A percentile compares a stretch with the other conserved stretches of the same genome.
Evolutionary conservation across 2,797 vertebrate genomes (phyloP).

Genomic region (Pterois miles): DNA sequence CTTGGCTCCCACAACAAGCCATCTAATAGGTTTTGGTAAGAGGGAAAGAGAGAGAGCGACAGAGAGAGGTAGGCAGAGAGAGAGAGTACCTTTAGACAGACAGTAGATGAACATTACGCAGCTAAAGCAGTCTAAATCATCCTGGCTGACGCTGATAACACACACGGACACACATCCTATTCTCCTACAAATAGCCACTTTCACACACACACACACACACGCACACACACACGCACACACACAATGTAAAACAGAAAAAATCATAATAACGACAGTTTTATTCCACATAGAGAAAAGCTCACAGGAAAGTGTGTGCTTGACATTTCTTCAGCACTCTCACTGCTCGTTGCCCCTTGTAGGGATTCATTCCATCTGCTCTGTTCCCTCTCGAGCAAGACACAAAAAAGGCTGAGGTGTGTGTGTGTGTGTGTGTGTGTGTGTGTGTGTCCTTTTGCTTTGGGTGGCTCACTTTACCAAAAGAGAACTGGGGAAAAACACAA

Average conservation of each 20-base stretch:
- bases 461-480: slow-evolving; percentile 48
- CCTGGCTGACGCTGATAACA: slow-evolving; percentile 47
- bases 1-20: slow-evolving; percentile 49
- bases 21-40: slow-evolving; percentile 49
- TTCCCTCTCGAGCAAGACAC: slow-evolving; percentile 10
- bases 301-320: slow-evolving; percentile 20
- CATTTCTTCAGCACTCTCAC: slow-evolving; percentile 40
- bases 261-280: slow-evolving; percentile 11
- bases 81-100: slow-evolving; percentile 19
- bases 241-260: neutral
- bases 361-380: slow-evolving; percentile 50
- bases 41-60: slow-evolving; percentile 1
- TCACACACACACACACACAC: neutral
- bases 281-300: slow-evolving; percentile 4
- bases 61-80: neutral
- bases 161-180: neutral
- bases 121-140: slow-evolving; percentile 44
- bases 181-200: neutral
- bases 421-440: slow-evolving; percentile 16
- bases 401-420: neutral
- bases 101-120: slow-evolving; percentile 35
- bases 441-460: slow-evolving; percentile 30
- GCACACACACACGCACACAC: neutral
- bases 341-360: slow-evolving; percentile 35
- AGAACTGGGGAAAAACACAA: slow-evolving; percentile 47